Conservation (phyloP, 1,140 invertebrate species). For the Pentalonia nigronervosa region DNA sequence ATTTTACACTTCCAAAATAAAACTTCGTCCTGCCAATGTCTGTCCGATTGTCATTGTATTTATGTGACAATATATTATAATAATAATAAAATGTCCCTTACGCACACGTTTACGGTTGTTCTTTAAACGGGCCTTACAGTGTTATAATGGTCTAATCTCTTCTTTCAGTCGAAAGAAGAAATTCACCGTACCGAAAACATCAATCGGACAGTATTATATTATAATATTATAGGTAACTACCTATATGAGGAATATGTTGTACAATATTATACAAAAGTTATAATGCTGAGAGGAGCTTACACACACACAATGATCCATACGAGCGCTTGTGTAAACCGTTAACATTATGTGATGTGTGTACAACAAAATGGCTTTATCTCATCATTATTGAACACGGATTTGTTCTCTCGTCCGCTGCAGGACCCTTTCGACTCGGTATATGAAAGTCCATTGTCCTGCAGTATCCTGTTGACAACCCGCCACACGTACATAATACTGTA, state of each 20-base stretch:
- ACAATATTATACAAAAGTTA: not conserved
- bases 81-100: not conserved
- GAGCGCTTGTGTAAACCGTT: not conserved
- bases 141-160: not conserved
- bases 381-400: not conserved
- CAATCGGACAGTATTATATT: not conserved
- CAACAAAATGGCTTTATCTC: slow-evolving; percentile 15
- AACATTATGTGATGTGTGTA: not conserved
- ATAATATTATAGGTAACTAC: not conserved
- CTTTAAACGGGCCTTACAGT: not conserved
- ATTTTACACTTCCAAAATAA: not conserved
- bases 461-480: not conserved
- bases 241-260: not conserved
- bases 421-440: not conserved
- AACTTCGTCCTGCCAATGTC: not conserved
- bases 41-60: not conserved
- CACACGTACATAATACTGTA: not conserved
- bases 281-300: not conserved
- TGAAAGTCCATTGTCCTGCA: slow-evolving; percentile 1
- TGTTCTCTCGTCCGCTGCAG: not conserved
- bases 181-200: not conserved
- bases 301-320: not conserved
- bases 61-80: not conserved
- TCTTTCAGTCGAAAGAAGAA: not conserved
- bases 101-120: not conserved